Evolutionary conservation across 2,797 vertebrate species (phyloP).

Genomic region (Coreius guichenoti): DNA sequence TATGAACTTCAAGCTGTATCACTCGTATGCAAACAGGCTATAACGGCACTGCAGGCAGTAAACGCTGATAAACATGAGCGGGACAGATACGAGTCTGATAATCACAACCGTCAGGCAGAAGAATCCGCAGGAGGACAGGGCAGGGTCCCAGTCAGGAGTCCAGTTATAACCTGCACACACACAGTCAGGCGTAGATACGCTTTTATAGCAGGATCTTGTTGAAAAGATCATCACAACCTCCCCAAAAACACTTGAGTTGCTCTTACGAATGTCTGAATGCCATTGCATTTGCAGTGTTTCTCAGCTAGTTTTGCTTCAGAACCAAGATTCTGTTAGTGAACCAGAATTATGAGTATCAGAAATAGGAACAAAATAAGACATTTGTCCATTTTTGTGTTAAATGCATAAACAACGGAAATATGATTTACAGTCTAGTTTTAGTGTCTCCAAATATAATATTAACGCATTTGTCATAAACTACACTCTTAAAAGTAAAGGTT

Average conservation of each 20-base stretch:
- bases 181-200: neutral
- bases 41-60: slow-evolving; percentile 69
- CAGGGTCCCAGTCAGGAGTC: slow-evolving; percentile 63
- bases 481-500: neutral
- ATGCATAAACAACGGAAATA: neutral
- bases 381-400: neutral
- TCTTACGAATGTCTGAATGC: neutral
- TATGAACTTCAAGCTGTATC: neutral
- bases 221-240: neutral
- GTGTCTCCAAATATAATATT: neutral
- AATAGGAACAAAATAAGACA: neutral
- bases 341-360: neutral
- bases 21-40: slow-evolving; percentile 70
- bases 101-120: slow-evolving; percentile 62
- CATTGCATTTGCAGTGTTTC: neutral
- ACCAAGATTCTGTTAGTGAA: neutral
- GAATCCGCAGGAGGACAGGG: neutral
- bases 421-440: neutral
- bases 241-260: neutral
- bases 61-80: slow-evolving; percentile 67
- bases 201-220: too few species aligned
- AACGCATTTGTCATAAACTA: too few species aligned
- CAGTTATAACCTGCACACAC: slow-evolving; percentile 64
- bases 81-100: slow-evolving; percentile 65
- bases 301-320: neutral